Evolutionary conservation across 2,797 vertebrate genomes (phyloP), one percentile per base, ranked within the genome.

Genomic region (Anolis apletophallus): DNA sequence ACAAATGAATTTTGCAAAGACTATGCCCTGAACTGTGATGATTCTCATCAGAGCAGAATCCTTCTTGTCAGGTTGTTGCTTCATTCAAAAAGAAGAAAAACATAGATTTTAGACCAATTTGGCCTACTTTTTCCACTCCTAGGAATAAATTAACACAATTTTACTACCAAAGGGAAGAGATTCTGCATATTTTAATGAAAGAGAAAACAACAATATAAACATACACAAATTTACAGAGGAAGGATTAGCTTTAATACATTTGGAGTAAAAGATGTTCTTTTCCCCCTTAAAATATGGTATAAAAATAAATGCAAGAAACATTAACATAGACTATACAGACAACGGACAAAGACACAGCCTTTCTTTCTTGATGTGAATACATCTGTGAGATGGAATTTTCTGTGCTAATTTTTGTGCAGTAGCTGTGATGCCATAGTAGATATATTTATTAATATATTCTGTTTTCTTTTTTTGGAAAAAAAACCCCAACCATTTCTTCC

Each of bases 261-360:
- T 96, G 97, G 97, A 98, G 95, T 98, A 98, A 98, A 98, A 98
- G 95, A 97, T 98, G 97, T 98, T 95, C 89, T 94, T 94, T 21
- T 1, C 95, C 69, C 80, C 80, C 80, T 97, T 98, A 97, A 98
- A 98, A 98, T 97, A 98, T 98, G 98, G 97, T 99, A 99, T 98
- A 99, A 99, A 99, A 99, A 99, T 99, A 99, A 99, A 98, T 96
- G 97, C 97, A 97, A 96, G 96, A 98, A 97, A 97, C 96, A 97
- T 97, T 97, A 97, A 98, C 97, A 96, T 90, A 95, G 94, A 97
- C 97, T 97, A 91, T 96, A 97, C 96, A 97, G 96, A 98, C 96
- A 97, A 96, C 96, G 97, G 96, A 98, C 97, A 95, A 96, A 96
- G 96, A 97, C 93, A 92, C 95, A 93, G 95, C 90, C 91, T 97